Base-by-base conservation (phyloP, 2,888 invertebrate genomes). In the Nineta flava region DNA sequence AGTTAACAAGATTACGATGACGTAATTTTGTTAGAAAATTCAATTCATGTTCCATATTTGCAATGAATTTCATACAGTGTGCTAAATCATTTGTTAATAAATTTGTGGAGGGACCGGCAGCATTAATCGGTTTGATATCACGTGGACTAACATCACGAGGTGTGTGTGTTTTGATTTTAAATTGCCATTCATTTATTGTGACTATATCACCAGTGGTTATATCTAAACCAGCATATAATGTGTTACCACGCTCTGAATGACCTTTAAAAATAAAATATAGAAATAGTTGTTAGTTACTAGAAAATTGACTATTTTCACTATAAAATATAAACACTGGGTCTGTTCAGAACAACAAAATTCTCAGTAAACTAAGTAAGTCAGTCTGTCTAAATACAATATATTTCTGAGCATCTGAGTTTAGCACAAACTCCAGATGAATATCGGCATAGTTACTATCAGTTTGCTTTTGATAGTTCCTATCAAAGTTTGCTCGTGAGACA, bases 141-240 rank as follows among this genome's bases (percentile, higher is more conserved):
- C 54, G 50, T 31, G 48, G 43, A 13, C 26, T 48, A 12, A 15
- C 17, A 19, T 21, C 31, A 26, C 26, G 26, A 7, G 7, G 26
- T 12, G 15, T 53, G 48, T 56, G 51, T 64, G 64, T 65, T 62
- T 52, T 67, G 50, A 59, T 64, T 62, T 65, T 72, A 6, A 85
- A 66, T 42, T 66, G 71, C 91, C 91, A 93, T 63, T 90, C 87
- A 21, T 79, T 80, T 12, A 87, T 71, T 31, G 82, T 77, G 0
- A 87, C 67, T 46, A 82, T 62, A 55, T 84, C 81, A 0, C 88
- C 87, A 12, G 77, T 75, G 51, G 76, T 75, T 49, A 75, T 74
- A 61, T 91, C 91, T 16, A 91, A 76, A 6, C 85, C 88, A 16
- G 78, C 73, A 63, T 81, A 88, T 3, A 83, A 79, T 19, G 81